Evolutionary conservation across 2,113 vertebrate genomes (phyloP).

Genomic region (Chlamydotis undulata): DNA sequence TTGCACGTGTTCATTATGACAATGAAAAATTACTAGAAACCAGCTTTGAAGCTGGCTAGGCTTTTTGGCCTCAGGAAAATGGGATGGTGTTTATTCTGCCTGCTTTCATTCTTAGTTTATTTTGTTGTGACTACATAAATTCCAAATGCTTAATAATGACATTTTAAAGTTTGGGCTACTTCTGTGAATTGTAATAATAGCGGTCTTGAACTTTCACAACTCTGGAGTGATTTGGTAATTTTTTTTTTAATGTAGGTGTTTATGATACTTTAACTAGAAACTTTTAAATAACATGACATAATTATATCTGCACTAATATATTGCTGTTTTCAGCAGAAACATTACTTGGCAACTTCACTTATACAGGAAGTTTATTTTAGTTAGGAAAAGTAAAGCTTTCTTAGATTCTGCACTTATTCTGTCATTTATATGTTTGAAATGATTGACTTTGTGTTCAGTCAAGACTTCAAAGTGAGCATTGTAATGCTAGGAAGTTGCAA

Average conservation of each 20-base stretch:
- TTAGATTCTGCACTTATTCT: background rate
- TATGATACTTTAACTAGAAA: background rate
- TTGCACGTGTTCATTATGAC: background rate
- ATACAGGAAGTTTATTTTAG: background rate
- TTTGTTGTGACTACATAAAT: background rate
- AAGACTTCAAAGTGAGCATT: background rate
- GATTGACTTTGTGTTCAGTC: background rate
- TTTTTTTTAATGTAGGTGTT: background rate
- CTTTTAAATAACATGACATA: background rate
- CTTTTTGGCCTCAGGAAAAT: constrained; percentile 7
- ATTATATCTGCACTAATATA: background rate
- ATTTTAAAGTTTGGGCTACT: background rate
- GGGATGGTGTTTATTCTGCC: background rate
- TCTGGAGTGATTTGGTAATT: background rate
- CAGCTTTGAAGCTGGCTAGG: background rate
- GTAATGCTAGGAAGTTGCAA: background rate
- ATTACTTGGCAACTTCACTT: background rate
- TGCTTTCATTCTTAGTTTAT: constrained; percentile 6
- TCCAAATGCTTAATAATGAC: background rate
- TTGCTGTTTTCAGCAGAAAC: background rate
- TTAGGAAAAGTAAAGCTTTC: background rate
- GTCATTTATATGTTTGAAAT: background rate
- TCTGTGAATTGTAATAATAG: background rate
- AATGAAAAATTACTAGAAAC: background rate
- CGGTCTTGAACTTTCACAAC: background rate